phyloP scores from a whole-genome alignment of 1,140 invertebrate species.

The Drosophila hydei region DNA sequence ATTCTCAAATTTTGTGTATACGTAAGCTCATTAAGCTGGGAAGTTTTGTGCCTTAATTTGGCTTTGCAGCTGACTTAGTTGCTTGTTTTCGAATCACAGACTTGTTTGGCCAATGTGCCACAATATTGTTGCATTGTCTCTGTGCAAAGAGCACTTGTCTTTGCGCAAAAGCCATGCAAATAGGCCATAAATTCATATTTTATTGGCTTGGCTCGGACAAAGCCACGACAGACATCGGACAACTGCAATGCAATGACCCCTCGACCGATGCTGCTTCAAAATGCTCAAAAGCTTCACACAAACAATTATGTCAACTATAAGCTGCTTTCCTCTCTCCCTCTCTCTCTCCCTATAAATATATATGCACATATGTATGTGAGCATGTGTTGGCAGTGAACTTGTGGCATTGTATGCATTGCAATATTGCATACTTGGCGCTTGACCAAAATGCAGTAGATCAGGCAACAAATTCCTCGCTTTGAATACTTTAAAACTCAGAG shows the following conservation, averaged over 20 bases:
- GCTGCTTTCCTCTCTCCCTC: conserved; percentile 1
- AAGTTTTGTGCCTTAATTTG: conserved; percentile 60
- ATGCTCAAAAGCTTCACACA: conserved; percentile 57
- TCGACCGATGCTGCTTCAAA: conserved; percentile 24
- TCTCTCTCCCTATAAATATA: background rate
- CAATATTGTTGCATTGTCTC: conserved; percentile 48
- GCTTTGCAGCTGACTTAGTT: conserved; percentile 45
- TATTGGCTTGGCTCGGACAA: conserved; percentile 61
- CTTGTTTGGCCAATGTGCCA: conserved; percentile 31
- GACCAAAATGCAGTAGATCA: conserved; percentile 30
- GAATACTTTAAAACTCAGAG: background rate
- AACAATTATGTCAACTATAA: conserved; percentile 56
- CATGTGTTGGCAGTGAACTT: conserved; percentile 63
- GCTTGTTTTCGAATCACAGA: conserved; percentile 18
- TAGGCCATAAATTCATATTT: conserved; percentile 79
- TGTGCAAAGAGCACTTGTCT: conserved; percentile 26
- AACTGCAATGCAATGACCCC: conserved; percentile 16
- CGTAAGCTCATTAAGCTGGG: conserved; percentile 69
- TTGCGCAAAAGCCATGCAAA: conserved; percentile 69
- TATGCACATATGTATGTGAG: background rate
- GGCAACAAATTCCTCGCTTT: conserved; percentile 15
- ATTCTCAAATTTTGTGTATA: conserved; percentile 16
- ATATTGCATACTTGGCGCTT: conserved; percentile 59
- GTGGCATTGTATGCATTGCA: conserved; percentile 67
- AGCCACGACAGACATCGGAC: conserved; percentile 37